Base-by-base conservation (phyloP, 1,140 invertebrate genomes). In the Trachymyrmex cornetzi region DNA sequence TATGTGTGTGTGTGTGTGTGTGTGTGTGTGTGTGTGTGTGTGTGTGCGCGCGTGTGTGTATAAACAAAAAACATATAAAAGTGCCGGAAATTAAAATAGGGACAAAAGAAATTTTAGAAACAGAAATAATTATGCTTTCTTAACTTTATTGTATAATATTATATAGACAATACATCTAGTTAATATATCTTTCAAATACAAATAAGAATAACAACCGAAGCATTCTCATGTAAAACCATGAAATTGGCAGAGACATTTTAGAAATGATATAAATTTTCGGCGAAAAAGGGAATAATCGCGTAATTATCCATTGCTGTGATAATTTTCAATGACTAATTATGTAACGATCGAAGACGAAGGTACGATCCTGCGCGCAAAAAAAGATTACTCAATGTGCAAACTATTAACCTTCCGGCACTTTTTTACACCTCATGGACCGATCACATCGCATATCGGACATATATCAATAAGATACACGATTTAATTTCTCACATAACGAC, bases 261-360 rank as follows among this genome's bases (percentile, higher is more conserved):
- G 27, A 80, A 55, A 38, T 7, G 9, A 19, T 14, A 50, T 1
- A 19, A 67, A 24, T 16, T 34, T 80, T 34, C 12, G n/a, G 1
- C 11, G 22, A 64, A 50, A 66, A 19, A 63, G 2, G 24, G 38
- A 14, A 27, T 22, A 55, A 66, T 67, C n/a, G 12, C 27, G 9
- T 48, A 72, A 72, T 48, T 44, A 27, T 22, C 9, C 14, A n/a
- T 9, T 27, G 24, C 6, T 6, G 12, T 48, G 55, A 48, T 74
- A 44, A 84, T 50, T 55, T 19, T 59, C 27, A 38, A 50, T 16
- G 38, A 74, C 12, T 74, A 30, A 48, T 82, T 74, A 74, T 16
- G 6, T 59, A 82, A 82, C n/a, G 24, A 74, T 61, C 19, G 48
- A 27, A 59, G 85, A n/a, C 64, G 63, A 53, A 77, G 30, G 64